Percentiles rank a stretch among this genome's conserved stretches.
Conservation (phyloP, 2,797 vertebrate genomes). For the Halcyon badia region DNA sequence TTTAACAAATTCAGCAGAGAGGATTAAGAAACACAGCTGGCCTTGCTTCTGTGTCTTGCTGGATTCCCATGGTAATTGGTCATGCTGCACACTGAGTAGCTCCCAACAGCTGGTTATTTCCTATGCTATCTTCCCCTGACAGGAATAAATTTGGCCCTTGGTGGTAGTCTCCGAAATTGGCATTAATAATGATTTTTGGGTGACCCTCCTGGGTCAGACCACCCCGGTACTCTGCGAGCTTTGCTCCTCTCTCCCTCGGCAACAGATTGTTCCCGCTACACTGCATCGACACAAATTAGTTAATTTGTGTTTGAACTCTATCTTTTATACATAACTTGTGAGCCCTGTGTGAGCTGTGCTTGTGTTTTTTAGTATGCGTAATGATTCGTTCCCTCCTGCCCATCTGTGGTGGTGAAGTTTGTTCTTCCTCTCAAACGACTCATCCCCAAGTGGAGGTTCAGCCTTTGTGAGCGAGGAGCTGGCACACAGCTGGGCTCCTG, state of each 20-base stretch:
- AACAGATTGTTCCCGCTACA: background rate
- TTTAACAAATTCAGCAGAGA: background rate
- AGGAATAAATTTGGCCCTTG: slow-evolving; percentile 18
- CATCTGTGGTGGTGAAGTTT: background rate
- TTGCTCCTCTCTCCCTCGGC: background rate
- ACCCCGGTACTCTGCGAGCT: background rate
- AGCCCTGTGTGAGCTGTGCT: background rate
- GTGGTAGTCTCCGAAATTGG: background rate
- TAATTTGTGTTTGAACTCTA: background rate
- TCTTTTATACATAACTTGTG: background rate
- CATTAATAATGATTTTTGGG: slow-evolving; percentile 29
- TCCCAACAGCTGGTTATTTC: slow-evolving; percentile 53
- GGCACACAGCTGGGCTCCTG: background rate
- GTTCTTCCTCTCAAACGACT: background rate
- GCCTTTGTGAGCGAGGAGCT: background rate
- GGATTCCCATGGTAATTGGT: slow-evolving; percentile 28
- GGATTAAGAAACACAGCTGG: slow-evolving; percentile 53
- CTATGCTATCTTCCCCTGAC: background rate
- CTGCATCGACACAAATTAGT: background rate
- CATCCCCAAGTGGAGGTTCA: background rate
- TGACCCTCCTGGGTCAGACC: background rate
- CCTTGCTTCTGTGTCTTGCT: slow-evolving; percentile 37
- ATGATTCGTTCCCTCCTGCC: background rate
- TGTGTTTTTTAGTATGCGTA: background rate
- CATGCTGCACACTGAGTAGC: background rate